phyloP scores from a whole-genome alignment of 2,888 invertebrate species.

The Malacosoma neustria region DNA sequence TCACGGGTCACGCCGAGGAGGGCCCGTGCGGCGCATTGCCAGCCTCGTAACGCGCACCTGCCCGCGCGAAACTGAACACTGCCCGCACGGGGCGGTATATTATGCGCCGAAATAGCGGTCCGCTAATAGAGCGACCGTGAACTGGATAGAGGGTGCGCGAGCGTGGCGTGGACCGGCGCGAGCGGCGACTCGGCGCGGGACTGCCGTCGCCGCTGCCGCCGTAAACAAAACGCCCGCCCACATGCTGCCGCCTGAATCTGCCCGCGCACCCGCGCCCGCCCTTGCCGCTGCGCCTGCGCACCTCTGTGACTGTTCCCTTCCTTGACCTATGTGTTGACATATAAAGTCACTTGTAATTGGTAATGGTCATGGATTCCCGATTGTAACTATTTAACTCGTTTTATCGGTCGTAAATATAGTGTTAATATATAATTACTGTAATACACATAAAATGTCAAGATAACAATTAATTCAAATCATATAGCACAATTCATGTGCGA shows the following conservation, averaged over 20 bases:
- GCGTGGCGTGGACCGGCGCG: constrained; percentile 31
- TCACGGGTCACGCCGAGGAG: constrained; percentile 26
- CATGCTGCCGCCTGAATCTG: constrained; percentile 21
- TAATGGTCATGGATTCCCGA: constrained; percentile 33
- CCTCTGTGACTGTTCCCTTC: constrained; percentile 17
- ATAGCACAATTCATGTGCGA: too few relatives aligned
- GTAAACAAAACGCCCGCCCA: constrained; percentile 40
- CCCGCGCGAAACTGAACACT: constrained; percentile 59
- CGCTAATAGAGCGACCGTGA: constrained; percentile 70
- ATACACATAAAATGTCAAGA: too few relatives aligned
- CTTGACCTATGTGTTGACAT: constrained; percentile 45
- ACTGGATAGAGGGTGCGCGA: constrained; percentile 62
- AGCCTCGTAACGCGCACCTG: constrained; percentile 58
- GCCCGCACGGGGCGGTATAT: constrained; percentile 55
- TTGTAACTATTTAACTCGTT: too few relatives aligned
- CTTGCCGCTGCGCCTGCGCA: constrained; percentile 17
- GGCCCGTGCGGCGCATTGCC: constrained; percentile 22
- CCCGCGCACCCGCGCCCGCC: constrained; percentile 15
- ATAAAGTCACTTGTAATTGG: constrained; percentile 31
- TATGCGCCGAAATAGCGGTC: constrained; percentile 67
- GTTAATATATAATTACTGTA: too few relatives aligned
- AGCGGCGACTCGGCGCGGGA: constrained; percentile 28
- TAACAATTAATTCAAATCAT: too few relatives aligned
- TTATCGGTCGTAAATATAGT: too few relatives aligned
- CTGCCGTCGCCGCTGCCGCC: constrained; percentile 28